phyloP scores from a whole-genome alignment of 1,140 invertebrate genomes.

The Pantala flavescens region DNA sequence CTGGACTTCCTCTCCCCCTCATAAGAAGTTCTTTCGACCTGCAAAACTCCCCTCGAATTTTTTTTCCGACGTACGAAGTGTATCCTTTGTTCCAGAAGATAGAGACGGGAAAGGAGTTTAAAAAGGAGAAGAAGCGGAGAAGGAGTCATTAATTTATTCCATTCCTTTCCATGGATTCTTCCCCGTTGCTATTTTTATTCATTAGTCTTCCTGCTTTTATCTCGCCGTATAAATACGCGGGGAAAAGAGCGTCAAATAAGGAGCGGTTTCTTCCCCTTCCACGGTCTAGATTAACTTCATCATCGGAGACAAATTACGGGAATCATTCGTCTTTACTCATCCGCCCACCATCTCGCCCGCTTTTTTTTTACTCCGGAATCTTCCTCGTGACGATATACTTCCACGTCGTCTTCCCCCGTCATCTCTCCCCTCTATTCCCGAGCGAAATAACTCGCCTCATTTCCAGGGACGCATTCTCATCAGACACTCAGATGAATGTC shows the following conservation, averaged over 20 bases:
- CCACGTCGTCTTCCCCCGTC: no score
- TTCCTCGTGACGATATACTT: no score
- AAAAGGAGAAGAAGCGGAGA: neutral
- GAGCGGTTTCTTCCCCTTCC: neutral
- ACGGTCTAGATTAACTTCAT: no score
- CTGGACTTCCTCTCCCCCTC: slow-evolving; percentile 1
- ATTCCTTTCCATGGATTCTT: neutral
- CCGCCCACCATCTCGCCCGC: no score
- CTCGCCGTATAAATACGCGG: neutral
- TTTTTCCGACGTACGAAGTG: neutral
- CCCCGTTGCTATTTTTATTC: neutral
- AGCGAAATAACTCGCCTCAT: no score
- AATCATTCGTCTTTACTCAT: no score
- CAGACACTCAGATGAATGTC: no score
- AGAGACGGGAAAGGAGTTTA: neutral
- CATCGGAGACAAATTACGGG: no score
- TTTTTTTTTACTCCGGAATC: no score
- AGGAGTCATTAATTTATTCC: slow-evolving; percentile 1
- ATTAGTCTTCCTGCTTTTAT: neutral
- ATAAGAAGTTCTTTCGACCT: neutral
- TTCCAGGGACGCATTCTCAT: no score
- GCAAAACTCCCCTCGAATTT: neutral
- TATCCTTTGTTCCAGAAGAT: neutral
- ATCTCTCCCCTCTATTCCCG: no score
- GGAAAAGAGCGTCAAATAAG: neutral